Evolutionary conservation across 2,797 vertebrate genomes (phyloP).

Genomic region (Pachyuromys duprasi): DNA sequence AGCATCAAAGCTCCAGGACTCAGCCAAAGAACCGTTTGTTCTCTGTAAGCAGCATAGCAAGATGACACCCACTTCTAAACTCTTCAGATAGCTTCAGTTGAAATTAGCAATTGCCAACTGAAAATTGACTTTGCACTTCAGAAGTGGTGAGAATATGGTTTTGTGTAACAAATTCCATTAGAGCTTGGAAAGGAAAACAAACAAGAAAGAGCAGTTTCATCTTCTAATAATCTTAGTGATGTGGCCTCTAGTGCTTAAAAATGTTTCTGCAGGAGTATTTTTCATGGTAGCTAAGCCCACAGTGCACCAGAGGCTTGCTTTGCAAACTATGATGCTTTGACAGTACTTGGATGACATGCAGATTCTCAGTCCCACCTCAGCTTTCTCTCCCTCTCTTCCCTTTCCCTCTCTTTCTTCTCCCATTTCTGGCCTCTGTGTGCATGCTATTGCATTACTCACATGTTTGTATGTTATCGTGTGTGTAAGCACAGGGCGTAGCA

Average conservation of each 20-base stretch:
- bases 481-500: background rate
- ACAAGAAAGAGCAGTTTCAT: conserved; percentile 4
- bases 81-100: background rate
- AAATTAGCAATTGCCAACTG: conserved; percentile 9
- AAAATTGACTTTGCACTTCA: conserved; percentile 40
- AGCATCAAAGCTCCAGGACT: background rate
- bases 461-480: background rate
- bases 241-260: background rate
- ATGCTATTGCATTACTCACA: background rate
- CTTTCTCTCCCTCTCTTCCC: background rate
- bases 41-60: conserved; percentile 25
- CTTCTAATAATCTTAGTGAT: background rate
- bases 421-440: no score
- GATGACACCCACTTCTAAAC: background rate
- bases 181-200: background rate
- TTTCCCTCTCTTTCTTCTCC: background rate
- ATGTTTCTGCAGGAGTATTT: background rate
- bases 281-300: background rate
- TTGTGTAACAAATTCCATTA: background rate
- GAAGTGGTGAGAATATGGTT: conserved; percentile 1
- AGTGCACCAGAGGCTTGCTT: background rate
- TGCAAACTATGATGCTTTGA: background rate
- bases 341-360: background rate
- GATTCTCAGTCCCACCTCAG: background rate
- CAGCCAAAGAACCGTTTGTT: background rate